Percentiles rank a stretch among this genome's conserved stretches.
Conservation (phyloP, 2,113 vertebrate genomes). For the Spizaetus ornatus region DNA sequence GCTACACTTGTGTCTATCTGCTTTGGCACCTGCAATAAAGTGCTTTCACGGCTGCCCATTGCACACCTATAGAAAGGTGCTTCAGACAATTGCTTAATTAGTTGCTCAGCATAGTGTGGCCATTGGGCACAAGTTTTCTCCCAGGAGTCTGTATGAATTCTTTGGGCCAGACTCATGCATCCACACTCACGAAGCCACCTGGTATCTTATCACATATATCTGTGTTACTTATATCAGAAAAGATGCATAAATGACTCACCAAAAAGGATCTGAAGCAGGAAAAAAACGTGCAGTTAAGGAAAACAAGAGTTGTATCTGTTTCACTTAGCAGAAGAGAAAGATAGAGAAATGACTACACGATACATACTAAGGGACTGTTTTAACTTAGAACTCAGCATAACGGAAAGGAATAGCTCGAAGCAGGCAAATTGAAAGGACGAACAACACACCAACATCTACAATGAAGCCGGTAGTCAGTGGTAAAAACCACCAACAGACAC, state of each 20-base stretch:
- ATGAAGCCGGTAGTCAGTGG: not conserved
- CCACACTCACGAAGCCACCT: not conserved
- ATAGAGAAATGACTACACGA: not conserved
- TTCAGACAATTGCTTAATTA: not conserved
- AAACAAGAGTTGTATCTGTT: not conserved
- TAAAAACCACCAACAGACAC: not conserved
- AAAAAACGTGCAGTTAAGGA: rapidly evolving
- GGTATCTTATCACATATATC: not conserved
- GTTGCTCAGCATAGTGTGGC: not conserved
- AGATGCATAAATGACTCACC: not conserved
- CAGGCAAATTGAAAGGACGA: not conserved
- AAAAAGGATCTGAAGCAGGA: not conserved
- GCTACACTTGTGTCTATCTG: not conserved
- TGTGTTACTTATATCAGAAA: not conserved
- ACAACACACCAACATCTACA: not conserved
- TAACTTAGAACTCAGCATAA: not conserved
- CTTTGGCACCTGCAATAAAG: not conserved
- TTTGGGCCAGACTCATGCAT: not conserved
- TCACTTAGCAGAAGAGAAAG: not conserved
- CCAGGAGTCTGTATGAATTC: not conserved
- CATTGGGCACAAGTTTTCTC: rapidly evolving
- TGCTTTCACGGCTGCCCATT: not conserved
- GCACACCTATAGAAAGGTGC: not conserved
- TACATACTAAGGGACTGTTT: not conserved
- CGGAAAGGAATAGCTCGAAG: not conserved